Conservation (phyloP, 2,113 vertebrate species). For the Indri indri region DNA sequence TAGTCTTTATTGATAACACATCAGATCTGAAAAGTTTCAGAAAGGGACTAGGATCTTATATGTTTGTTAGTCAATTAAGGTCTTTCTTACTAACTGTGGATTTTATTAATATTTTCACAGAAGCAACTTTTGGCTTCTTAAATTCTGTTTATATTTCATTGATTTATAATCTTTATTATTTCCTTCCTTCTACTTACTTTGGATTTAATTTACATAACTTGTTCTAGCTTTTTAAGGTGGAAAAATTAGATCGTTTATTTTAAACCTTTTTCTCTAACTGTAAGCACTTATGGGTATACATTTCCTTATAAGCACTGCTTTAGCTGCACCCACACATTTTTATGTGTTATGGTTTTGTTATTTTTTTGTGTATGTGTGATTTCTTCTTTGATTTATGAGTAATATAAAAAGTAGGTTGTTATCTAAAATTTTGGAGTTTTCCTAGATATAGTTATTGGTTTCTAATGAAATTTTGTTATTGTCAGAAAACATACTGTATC, state of each 20-base stretch:
- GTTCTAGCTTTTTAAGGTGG: background rate
- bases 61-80: background rate
- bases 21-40: background rate
- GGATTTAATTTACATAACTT: background rate
- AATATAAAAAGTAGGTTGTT: background rate
- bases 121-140: background rate
- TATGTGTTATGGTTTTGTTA: background rate
- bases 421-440: background rate
- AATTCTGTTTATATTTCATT: background rate
- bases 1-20: background rate
- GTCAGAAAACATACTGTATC: background rate
- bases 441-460: background rate
- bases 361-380: background rate
- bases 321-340: background rate
- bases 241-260: slow-evolving; percentile 29
- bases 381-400: background rate
- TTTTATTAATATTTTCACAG: slow-evolving; percentile 9
- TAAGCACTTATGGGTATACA: background rate
- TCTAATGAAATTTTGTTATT: background rate
- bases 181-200: background rate
- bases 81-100: background rate
- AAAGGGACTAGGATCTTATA: background rate
- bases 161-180: slow-evolving; percentile 23
- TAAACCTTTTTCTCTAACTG: slow-evolving; percentile 14
- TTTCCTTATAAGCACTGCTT: background rate